Base-by-base conservation (phyloP, 2,113 vertebrate genomes). In the Equus przewalskii region DNA sequence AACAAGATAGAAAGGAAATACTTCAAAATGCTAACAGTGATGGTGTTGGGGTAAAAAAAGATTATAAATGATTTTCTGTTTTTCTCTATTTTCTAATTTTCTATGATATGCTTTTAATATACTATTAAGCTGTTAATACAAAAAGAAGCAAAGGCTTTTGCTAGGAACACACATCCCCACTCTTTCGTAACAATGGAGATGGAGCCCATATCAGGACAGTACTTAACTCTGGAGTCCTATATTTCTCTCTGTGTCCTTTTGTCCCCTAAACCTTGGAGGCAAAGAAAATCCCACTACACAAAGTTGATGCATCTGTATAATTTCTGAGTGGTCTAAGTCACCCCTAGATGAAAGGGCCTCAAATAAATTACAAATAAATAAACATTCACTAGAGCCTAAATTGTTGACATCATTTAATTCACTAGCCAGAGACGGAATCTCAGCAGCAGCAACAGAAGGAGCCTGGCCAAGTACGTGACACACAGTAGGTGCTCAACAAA, bases 31-130 rank as follows among this genome's bases (percentile, higher is more conserved):
- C 62, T 82, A 49, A 76, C 15, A 28, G 33, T 9, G 12, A 46
- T 44, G 5, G 5, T 10, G 0, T 28, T 19, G 1, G 21, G 30
- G 22, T n/a, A 78, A 91, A 58, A 91, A 58, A 36, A 64, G 30
- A 30, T 16, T 14, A 12, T 60, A 18, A 76, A 86, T 85, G 11
- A 76, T 60, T 64, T 79, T 92, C 30, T 30, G 33, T 3, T 79
- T 89, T 76, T 82, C 26, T 78, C 16, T 86, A 26, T n/a, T 82
- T 95, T 60, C 51, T 51, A 83, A 65, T 15, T 95, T 46, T 76
- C 44, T 49, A 65, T 7, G 21, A n/a, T 5, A 11, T 51, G 11
- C 9, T 95, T 83, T 92, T 54, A 75, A 41, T 65, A 44, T 14
- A n/a, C 11, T 21, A 62, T 60, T 72, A 56, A 76, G 60, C 28